Base-by-base conservation (phyloP, 2,888 invertebrate species). In the Pseudococcus viburni region DNA sequence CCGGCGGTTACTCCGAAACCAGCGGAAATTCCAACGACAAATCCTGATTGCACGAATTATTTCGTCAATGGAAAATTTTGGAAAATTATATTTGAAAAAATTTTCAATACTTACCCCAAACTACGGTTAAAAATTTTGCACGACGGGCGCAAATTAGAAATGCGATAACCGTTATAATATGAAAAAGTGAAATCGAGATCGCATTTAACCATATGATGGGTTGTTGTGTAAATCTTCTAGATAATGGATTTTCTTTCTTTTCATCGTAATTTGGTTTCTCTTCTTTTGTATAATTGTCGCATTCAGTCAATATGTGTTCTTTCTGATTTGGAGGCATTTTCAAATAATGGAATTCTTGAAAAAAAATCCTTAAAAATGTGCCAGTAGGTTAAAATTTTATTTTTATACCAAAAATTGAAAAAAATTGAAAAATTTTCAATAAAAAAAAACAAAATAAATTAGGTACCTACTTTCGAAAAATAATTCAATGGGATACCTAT, bases 1-100 rank as follows among this genome's bases (percentile, higher is more conserved):
- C 95, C 95, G 0, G 93, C 95, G 0, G 95, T 95, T 15, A 95
- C 94, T 11, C 95, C 94, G 90, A 95, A 94, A 15, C 94, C 95
- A 26, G 93, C 93, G 0, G 93, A 90, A 48, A 92, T 92, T n/a
- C 94, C 94, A 89, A 93, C 91, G 11, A 94, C 89, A 46, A 92
- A 91, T 33, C 92, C 94, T 94, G 91, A 68, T 26, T 17, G 9
- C 12, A 48, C 19, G 15, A 51, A 77, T 26, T 77, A 77, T 17
- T 84, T 12, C 48, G 12, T 42, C 17, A 7, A 19, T 51, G 22
- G 12, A 1, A 0, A 48, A 51, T 48, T 26, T 17, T 48, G 1
- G 33, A 8, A 51, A 85, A 55, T 22, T 15, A 51, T 42, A 9
- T 42, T 42, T 42, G 48, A 51, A 51, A 51, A 51, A 8, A 42